Evolutionary conservation across 2,113 vertebrate genomes (phyloP).

Genomic region (Lepidothrix coronata): DNA sequence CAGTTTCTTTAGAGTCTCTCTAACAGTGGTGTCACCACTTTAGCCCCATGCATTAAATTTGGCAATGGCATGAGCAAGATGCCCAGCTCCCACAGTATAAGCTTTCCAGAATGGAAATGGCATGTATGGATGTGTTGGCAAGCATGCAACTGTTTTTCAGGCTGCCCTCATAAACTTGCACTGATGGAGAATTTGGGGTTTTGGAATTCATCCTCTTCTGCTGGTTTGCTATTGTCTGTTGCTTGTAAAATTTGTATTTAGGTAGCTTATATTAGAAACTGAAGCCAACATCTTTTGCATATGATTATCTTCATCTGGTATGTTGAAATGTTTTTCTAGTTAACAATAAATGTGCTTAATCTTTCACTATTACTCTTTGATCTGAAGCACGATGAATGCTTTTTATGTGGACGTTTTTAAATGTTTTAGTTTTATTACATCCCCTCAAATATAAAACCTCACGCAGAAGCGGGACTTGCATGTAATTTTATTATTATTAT

Average conservation of each 20-base stretch:
- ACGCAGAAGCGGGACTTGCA: not conserved
- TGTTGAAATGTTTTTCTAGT: constrained; percentile 5
- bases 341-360: not conserved
- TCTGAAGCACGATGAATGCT: not conserved
- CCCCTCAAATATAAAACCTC: not conserved
- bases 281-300: not conserved
- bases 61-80: not conserved
- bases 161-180: not conserved
- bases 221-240: not conserved
- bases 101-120: not conserved
- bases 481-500: not conserved
- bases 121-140: not conserved
- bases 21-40: not conserved
- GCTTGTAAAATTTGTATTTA: constrained; percentile 9
- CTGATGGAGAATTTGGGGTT: not conserved
- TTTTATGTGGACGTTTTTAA: not conserved
- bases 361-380: not conserved
- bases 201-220: not conserved
- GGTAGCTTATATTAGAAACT: not conserved
- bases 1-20: not conserved
- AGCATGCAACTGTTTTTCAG: not conserved
- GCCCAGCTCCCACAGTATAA: not conserved
- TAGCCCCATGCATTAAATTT: not conserved
- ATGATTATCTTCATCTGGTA: not conserved
- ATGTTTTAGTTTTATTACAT: not conserved